Evolutionary conservation across 2,797 vertebrate genomes (phyloP), one percentile per base, ranked within the genome.

Genomic region (Melanotaenia pygmaea): DNA sequence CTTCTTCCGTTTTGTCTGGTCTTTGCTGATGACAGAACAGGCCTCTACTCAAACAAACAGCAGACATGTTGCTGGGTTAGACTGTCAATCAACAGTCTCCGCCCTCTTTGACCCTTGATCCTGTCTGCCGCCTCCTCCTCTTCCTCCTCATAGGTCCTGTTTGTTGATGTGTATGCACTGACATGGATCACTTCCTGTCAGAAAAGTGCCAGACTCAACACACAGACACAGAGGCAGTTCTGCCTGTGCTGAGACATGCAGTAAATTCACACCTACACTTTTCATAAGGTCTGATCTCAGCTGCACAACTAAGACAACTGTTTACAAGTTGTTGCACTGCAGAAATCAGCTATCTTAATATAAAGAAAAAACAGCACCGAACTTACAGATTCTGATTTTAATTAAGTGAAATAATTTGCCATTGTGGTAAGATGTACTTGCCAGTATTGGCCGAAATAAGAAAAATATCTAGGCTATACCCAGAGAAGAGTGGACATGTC

Each of bases 181-280:
- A 85, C 88, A 92, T 50, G 84, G 89, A 88, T 89, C 92, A 85
- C 86, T 91, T 93, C 90, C 92, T 91, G 86, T 78, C 77, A 86
- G 64, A 76, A 82, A 82, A 63, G 67, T 69, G 13, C 67, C 72
- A 88, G 86, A 89, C 89, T 83, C 82, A 79, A 84, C 88, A 79
- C 83, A 80, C 84, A 87, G 81, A 10, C 61, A 50, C 35, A 57
- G 64, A 22, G 65, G 20, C 14, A 32, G 56, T 34, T 22, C 69
- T 65, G 59, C 13, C 4, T 50, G 22, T 20, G 3, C 35, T 26
- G 53, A 64, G 35, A 68, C 72, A 51, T 61, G 72, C 83, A 77
- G 82, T 40, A 32, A 45, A 64, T 77, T 57, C 60, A 61, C 60
- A 67, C 61, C 45, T 64, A 28, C 67, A 61, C 45, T 30, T 30